Evolutionary conservation across 2,113 vertebrate species (phyloP).

Genomic region (Stomatorhinus ivindoensis): DNA sequence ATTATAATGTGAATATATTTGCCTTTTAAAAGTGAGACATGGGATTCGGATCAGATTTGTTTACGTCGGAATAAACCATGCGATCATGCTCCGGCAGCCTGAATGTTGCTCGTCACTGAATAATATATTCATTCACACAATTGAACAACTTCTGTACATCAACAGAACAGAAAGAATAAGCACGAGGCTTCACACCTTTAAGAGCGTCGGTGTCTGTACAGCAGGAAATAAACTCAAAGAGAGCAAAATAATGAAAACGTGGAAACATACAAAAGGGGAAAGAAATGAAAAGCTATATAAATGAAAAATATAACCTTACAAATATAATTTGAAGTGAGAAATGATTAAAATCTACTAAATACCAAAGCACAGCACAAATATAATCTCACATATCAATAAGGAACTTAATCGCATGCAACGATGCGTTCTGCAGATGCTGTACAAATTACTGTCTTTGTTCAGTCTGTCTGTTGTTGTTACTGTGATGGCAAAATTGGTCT

Average conservation of each 20-base stretch:
- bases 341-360: conserved; percentile 68
- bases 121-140: conserved; percentile 75
- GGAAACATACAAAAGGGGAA: conserved; percentile 51
- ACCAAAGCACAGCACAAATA: conserved; percentile 75
- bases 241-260: conserved; percentile 31
- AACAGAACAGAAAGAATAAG: conserved; percentile 58
- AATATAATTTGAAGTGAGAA: conserved; percentile 62
- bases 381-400: conserved; percentile 75
- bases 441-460: conserved; percentile 57
- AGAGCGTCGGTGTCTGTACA: conserved; percentile 57
- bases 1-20: conserved; percentile 68
- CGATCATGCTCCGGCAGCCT: conserved; percentile 76
- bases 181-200: conserved; percentile 56
- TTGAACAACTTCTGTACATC: conserved; percentile 70
- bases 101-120: conserved; percentile 74
- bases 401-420: conserved; percentile 74
- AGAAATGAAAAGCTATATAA: conserved; percentile 50
- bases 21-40: conserved; percentile 66
- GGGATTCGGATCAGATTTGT: conserved; percentile 60
- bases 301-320: conserved; percentile 63
- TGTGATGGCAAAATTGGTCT: conserved; percentile 33
- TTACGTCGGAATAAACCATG: conserved; percentile 73
- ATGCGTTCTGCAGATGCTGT: conserved; percentile 75
- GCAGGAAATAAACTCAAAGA: conserved; percentile 54
- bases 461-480: conserved; percentile 2